A percentile compares a stretch with the other conserved stretches of the same genome.
These are phyloP conservation scores for Arnoldichthys spilopterus DNA, from an alignment of 2,797 vertebrate genomes.

Conservation along the genomic window DNA sequence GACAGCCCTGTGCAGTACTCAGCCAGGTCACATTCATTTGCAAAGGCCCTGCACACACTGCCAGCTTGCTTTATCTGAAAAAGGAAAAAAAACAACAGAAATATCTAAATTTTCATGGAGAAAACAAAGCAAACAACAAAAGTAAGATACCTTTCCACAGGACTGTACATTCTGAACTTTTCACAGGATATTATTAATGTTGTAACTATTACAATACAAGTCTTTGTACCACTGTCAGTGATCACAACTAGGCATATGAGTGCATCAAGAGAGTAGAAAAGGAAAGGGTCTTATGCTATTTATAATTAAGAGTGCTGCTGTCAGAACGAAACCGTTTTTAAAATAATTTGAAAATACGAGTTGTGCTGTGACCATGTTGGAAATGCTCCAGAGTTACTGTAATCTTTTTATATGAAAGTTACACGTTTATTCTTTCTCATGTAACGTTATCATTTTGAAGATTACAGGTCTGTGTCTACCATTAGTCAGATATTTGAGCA, in stretches of 20 bases:
- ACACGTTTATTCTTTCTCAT: too few relatives aligned
- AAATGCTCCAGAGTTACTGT: too few relatives aligned
- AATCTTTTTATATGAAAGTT: too few relatives aligned
- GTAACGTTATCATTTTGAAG: too few relatives aligned
- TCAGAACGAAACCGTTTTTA: too few relatives aligned
- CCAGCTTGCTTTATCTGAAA: conserved; percentile 69
- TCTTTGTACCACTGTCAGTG: background rate
- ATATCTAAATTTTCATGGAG: background rate
- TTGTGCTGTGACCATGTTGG: too few relatives aligned
- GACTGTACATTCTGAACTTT: background rate
- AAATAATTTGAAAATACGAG: too few relatives aligned
- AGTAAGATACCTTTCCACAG: background rate
- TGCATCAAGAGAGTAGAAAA: background rate
- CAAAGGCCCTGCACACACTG: conserved; percentile 74
- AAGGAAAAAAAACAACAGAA: background rate
- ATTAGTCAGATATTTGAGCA: too few relatives aligned
- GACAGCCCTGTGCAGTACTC: conserved; percentile 84
- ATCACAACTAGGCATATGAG: background rate
- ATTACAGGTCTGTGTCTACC: too few relatives aligned
- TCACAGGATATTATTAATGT: background rate
- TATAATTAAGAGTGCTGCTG: too few relatives aligned
- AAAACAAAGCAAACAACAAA: too few relatives aligned
- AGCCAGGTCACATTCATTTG: conserved; percentile 80
- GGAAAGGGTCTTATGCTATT: too few relatives aligned
- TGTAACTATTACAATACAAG: background rate